Percentiles rank a stretch among this genome's conserved stretches.
Evolutionary conservation across 1,140 invertebrate genomes (phyloP).

Genomic region (Heliothis subflexa): DNA sequence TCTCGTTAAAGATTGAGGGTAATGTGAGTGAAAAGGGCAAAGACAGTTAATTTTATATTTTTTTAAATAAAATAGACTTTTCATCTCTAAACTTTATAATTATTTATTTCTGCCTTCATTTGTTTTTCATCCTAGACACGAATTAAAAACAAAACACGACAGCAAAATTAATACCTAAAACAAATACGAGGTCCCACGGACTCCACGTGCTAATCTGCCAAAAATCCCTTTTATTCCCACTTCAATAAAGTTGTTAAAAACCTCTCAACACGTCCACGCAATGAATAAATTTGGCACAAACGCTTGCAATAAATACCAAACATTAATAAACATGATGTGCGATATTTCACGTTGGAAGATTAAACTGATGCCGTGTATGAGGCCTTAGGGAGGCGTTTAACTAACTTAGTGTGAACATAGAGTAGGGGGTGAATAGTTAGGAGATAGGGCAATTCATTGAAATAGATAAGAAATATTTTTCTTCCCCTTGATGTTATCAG

Average conservation of each 20-base stretch:
- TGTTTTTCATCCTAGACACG: not conserved
- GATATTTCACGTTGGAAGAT: constrained; percentile 78
- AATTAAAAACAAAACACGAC: not conserved
- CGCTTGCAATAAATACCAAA: constrained; percentile 69
- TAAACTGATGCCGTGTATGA: constrained; percentile 75
- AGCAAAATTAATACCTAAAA: constrained; percentile 6
- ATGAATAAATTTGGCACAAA: constrained; percentile 75
- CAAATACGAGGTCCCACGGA: not conserved
- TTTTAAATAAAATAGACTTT: not conserved
- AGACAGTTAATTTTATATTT: not conserved
- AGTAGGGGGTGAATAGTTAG: constrained; percentile 47
- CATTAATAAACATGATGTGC: constrained; percentile 80
- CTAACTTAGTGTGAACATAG: constrained; percentile 65
- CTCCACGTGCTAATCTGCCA: constrained; percentile 4
- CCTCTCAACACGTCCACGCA: constrained; percentile 52
- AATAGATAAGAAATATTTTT: not conserved
- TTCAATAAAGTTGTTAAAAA: constrained; percentile 39
- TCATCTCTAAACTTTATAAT: not conserved
- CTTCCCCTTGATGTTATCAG: no score
- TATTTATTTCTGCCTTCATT: not conserved
- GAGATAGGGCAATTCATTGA: not conserved
- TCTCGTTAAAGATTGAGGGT: not conserved
- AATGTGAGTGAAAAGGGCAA: constrained; percentile 1
- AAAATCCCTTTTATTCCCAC: constrained; percentile 38
- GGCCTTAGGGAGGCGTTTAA: constrained; percentile 77